Conservation (phyloP, 2,797 vertebrate genomes). For the Amniataba percoides region DNA sequence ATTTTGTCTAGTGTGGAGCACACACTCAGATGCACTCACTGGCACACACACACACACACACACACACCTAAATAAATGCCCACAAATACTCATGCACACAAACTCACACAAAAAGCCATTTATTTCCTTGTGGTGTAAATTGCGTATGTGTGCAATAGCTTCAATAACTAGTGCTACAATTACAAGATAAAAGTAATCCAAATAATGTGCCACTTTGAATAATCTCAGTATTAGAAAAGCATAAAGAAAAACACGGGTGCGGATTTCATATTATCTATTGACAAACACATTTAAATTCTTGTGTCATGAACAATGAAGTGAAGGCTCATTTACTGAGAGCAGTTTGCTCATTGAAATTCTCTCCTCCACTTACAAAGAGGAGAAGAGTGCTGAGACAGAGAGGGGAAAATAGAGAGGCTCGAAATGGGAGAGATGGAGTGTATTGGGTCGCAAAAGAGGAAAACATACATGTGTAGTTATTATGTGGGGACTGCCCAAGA, state of each 20-base stretch:
- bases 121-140: conserved; percentile 38
- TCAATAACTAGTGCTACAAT: conserved; percentile 43
- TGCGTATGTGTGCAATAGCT: conserved; percentile 9
- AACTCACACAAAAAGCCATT: conserved; percentile 20
- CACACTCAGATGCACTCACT: conserved; percentile 38
- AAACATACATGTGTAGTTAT: conserved; percentile 61
- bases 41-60: background rate
- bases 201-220: conserved; percentile 55
- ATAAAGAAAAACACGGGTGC: conserved; percentile 25
- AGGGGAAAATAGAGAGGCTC: conserved; percentile 5
- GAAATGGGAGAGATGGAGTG: background rate
- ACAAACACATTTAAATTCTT: conserved; percentile 60
- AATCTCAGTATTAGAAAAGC: conserved; percentile 41
- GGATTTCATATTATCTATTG: conserved; percentile 55
- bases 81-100: conserved; percentile 13
- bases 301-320: conserved; percentile 47
- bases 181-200: conserved; percentile 54
- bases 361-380: conserved; percentile 33
- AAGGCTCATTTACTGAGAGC: conserved; percentile 49
- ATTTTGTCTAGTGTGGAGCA: conserved; percentile 73
- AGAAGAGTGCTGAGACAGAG: conserved; percentile 25
- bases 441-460: conserved; percentile 47
- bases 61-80: conserved; percentile 34
- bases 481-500: conserved; percentile 41
- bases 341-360: conserved; percentile 61